Evolutionary conservation across 2,113 vertebrate genomes (phyloP), one percentile per base, ranked within the genome.

Genomic region (Stegastes partitus): DNA sequence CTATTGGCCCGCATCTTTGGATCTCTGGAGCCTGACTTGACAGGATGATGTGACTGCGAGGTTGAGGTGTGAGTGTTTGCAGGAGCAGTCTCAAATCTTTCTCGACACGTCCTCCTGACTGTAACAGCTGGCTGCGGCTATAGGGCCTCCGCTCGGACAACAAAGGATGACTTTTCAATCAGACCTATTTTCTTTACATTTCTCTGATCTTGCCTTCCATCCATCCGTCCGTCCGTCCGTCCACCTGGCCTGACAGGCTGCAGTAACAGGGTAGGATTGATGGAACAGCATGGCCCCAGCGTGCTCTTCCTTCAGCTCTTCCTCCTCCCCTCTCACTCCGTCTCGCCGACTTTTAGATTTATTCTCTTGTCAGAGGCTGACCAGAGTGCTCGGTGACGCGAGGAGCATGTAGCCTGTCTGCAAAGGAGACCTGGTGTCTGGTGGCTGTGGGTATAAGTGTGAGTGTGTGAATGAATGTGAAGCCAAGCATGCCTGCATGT

Each of bases 331-430:
- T 55, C 51, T 47, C 1, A 0, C 59, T 68, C 44, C 34, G 21
- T 66, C 56, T 74, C 34, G 66, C 53, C 0, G 16, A 73, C 45
- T 72, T 54, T 77, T 31, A 90, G 80, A 93, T 94, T 91, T 93
- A 91, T 91, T 86, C 73, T 82, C 85, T 81, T 91, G 93, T 93
- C 91, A 91, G 72, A 68, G 37, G 62, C 84, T 77, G 90, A 92
- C 88, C 83, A 69, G 61, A 89, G 79, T 58, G 68, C 69, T 90
- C 63, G n/a, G 65, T 79, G 83, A 85, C 72, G 68, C 62, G 39
- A 71, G 72, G 71, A 88, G 79, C 87, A 79, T 86, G 76, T 64
- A 71, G 62, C 57, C 66, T 67, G 84, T 83, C 85, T 81, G 81
- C 79, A 83, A 78, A 76, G 62, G 78, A 84, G 90, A 66, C 62